These are phyloP conservation scores for Ophioninae sp. DNA, from an alignment of 2,888 invertebrate genomes.

Conservation along the genomic window DNA sequence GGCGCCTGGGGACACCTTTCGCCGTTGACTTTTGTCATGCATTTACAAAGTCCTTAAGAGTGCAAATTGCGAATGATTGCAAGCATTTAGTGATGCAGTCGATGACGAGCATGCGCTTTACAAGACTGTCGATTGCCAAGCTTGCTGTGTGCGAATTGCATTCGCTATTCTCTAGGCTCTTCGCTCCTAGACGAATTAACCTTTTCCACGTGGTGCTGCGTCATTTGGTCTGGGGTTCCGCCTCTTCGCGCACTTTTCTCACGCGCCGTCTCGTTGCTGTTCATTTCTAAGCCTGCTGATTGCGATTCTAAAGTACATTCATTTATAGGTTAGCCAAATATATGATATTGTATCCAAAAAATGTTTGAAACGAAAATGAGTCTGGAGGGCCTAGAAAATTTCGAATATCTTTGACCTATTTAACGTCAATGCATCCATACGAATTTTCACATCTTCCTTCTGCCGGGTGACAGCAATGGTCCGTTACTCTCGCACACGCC, in stretches of 20 bases:
- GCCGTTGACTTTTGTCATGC: slow-evolving; percentile 17
- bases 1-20: slow-evolving; percentile 72
- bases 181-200: slow-evolving; percentile 51
- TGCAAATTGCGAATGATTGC: slow-evolving; percentile 59
- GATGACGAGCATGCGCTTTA: slow-evolving; percentile 72
- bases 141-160: slow-evolving; percentile 45
- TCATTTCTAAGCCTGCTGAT: neutral
- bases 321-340: neutral
- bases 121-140: slow-evolving; percentile 64
- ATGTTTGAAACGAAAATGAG: neutral
- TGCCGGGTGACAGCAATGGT: slow-evolving; percentile 20
- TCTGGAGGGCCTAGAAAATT: slow-evolving; percentile 25
- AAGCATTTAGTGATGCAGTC: slow-evolving; percentile 69
- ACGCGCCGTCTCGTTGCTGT: neutral
- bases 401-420: slow-evolving; percentile 65
- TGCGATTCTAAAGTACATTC: neutral
- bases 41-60: neutral
- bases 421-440: slow-evolving; percentile 29
- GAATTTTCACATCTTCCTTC: slow-evolving; percentile 28
- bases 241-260: neutral
- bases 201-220: slow-evolving; percentile 30
- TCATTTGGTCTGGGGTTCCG: slow-evolving; percentile 11
- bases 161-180: slow-evolving; percentile 64
- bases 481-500: slow-evolving; percentile 27
- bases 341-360: neutral